Evolutionary conservation across 92 coral and sea anemone genomes (phyloP), one percentile per base, ranked within the genome.

Genomic region (Bergia puertoricense): DNA sequence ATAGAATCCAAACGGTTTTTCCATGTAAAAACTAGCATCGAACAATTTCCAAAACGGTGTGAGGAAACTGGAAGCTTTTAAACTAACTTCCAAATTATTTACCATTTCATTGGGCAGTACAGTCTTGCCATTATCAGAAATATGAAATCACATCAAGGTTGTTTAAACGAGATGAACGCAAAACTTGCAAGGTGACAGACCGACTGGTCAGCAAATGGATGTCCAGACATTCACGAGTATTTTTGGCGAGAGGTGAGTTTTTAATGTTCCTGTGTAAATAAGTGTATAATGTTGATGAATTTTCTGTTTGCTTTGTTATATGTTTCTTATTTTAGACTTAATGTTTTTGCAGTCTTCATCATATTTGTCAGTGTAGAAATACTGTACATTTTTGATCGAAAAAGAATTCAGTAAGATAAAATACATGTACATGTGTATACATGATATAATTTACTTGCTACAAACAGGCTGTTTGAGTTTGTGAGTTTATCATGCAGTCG

Each of bases 191-290:
- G 75, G 50, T 76, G 57, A 78, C 82, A 8, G 71, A 41, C 76
- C 1, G 15, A 66, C 7, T 30, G 30, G 30, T 30, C 40, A 39
- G 74, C 59, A 54, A 20, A 88, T 88, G 90, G 93, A 91, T 42
- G 85, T 90, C 91, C 95, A 93, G 86, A 89, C 93, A 56, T 93
- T 95, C 81, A 90, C 94, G 18, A 93, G 91, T 44, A 93, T 95
- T 44, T 95, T 95, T 86, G 89, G 93, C 5, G 95, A 93, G 56
- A 95, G 98, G 98, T 95, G 54, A 81, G 91, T 36, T 42, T 2
- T 8, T 22, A 30, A 39, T 13, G 42, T 65, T 67, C 36, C 45
- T 15, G 16, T 22, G 16, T 81, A 9, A 69, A 81, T 59, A 37
- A 4, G 1, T 18, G 36, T 13, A 41, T 36, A 5, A 5, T 38